Percentiles rank a stretch among this genome's conserved stretches.
Evolutionary conservation across 2,113 vertebrate species (phyloP).

Genomic region (Oryzias javanicus): DNA sequence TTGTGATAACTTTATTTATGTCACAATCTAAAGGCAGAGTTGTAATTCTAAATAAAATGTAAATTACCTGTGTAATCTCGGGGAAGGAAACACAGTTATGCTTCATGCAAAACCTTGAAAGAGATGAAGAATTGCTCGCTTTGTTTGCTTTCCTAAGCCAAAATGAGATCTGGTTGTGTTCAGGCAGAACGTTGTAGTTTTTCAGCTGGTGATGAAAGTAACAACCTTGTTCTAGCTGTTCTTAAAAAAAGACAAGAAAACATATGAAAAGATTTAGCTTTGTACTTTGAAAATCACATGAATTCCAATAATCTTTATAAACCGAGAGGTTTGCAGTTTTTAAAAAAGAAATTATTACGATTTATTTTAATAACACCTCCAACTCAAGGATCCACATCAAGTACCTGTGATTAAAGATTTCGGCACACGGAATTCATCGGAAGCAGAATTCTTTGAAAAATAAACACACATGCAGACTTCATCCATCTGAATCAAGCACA

Average conservation of each 20-base stretch:
- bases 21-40: background rate
- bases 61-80: background rate
- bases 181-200: no score
- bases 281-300: no score
- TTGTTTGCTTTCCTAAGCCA: background rate
- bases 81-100: background rate
- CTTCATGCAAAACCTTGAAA: background rate
- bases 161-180: background rate
- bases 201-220: no score
- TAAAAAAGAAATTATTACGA: no score
- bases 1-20: background rate
- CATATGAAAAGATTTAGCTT: no score
- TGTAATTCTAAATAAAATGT: background rate
- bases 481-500: conserved; percentile 9
- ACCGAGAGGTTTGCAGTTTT: no score
- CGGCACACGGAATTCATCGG: background rate
- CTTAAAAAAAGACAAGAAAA: no score
- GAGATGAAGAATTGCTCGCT: background rate
- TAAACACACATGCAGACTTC: conserved; percentile 13
- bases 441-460: conserved; percentile 12
- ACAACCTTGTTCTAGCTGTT: no score
- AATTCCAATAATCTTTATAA: no score
- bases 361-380: no score
- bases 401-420: no score
- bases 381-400: no score